Conservation (phyloP, 2,797 vertebrate species). For the Decapterus maruadsi region DNA sequence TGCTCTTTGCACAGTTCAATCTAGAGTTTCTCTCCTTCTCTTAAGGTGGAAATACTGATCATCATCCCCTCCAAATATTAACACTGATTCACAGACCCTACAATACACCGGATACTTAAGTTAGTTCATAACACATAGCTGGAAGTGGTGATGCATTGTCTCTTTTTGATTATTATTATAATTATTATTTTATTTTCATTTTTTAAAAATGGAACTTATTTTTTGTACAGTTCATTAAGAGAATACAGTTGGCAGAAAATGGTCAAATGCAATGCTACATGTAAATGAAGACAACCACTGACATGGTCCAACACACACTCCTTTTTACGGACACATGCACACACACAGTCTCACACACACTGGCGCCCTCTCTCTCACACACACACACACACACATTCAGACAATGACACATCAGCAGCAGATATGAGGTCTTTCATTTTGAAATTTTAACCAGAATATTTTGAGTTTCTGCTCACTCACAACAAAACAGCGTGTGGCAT, state of each 20-base stretch:
- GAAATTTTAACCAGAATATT: conserved; percentile 32
- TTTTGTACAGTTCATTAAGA: conserved; percentile 68
- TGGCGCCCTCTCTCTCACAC: conserved; percentile 18
- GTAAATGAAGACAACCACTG: conserved; percentile 54
- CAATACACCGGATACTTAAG: conserved; percentile 78
- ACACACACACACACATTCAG: conserved; percentile 21
- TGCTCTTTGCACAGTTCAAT: conserved; percentile 53
- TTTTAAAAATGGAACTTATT: conserved; percentile 72
- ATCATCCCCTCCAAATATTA: conserved; percentile 62
- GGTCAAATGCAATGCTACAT: conserved; percentile 45
- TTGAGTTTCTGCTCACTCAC: conserved; percentile 51
- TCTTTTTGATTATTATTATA: conserved; percentile 39
- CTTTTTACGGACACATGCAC: conserved; percentile 23
- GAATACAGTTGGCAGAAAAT: conserved; percentile 61
- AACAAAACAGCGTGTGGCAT: conserved; percentile 34
- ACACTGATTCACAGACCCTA: conserved; percentile 80
- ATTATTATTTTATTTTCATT: conserved; percentile 8
- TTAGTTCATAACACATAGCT: conserved; percentile 76
- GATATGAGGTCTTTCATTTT: conserved; percentile 50
- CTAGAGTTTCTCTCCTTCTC: conserved; percentile 54
- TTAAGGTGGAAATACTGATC: conserved; percentile 69
- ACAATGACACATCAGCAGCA: conserved; percentile 58
- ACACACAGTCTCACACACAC: conserved; percentile 20
- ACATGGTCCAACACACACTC: conserved; percentile 40
- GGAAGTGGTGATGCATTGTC: conserved; percentile 69